Base-by-base conservation (phyloP, 2,797 vertebrate genomes). In the Vespertilio murinus region DNA sequence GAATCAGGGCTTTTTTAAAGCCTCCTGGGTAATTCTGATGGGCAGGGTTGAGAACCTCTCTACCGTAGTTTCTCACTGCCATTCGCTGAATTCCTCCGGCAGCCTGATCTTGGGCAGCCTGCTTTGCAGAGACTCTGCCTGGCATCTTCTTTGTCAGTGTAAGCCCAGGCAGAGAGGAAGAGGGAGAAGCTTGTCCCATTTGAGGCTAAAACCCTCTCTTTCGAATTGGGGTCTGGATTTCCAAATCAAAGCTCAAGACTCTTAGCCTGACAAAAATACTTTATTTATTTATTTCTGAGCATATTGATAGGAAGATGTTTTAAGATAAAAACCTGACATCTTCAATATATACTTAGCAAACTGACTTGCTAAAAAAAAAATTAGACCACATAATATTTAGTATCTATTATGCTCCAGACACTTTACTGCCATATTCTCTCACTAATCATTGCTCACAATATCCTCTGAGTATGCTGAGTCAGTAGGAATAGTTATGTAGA, bases 181-280 rank as follows among this genome's bases (percentile, higher is more conserved):
- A 80, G 14, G 17, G 8, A 38, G 30, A 40, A 52, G 35, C 13
- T 90, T 67, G 40, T 14, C 33, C 9, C 20, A 80, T 52, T 56
- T 20, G 17, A 80, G 25, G 23, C 35, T 88, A 81, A 95, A 92
- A 61, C 17, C 20, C 25, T 85, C 54, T 45, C 49, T 40, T 33
- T 52, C 85, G 40, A 90, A 91, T 40, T 47, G 2, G 5, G 33
- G 61, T 5, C 80, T 91, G 49, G n/a, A 65, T 86, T 79, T 94
- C 65, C 71, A 87, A 59, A 86, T 93, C n/a, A 90, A 84, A 93
- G 64, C 13, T 59, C 74, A 73, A 54, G 54, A 70, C 5, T 71
- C 18, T 88, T 71, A 40, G 18, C 7, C 5, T 45, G 25, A 86
- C 9, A 35, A 54, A 54, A 75, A 54, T 23, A 30, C 6, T 14